Base-by-base conservation (phyloP, 1,140 invertebrate genomes). In the Pogonognathellus flavescens region DNA sequence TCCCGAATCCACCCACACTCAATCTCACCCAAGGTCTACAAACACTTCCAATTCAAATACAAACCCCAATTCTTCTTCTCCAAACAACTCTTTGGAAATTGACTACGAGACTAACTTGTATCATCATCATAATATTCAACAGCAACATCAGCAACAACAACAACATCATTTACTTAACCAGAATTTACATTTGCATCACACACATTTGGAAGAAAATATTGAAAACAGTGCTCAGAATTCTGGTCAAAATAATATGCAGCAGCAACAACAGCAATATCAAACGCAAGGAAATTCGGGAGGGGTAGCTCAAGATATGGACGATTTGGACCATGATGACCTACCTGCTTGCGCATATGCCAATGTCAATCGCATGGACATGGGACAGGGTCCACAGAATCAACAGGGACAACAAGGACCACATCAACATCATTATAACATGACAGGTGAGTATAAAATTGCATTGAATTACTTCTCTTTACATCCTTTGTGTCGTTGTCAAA, bases 301-400 rank as follows among this genome's bases (percentile, higher is more conserved):
- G 22, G 76, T 81, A 25, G 55, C 6, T 4, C 80, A 83, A 25
- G 53, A 85, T 11, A 76, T 83, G 60, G 84, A 87, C 18, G 82
- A 87, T 14, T 14, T 50, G 66, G 87, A 87, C 16, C 87, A 86
- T 9, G 87, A 86, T 7, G 85, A 87, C 4, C 31, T 87, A 41
- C 87, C 87, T 20, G 82, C 87, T 59, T 87, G 87, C 86, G 87
- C 83, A n/a, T 87, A 84, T 86, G 72, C 87, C 1, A 84, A 70
- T 53, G 41, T 87, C 16, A 83, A 57, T 22, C 22, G 60, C 3
- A 83, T 50, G 60, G 41, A 55, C n/a, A 49, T 60, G 50, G 83
- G 50, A 41, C 20, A 49, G 50, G n/a, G 55, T 13, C 14, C 18
- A 49, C 60, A 76, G 31, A 76, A 50, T 49, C 70, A 76, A 18